These are phyloP conservation scores for Athalia rosae DNA, from an alignment of 2,888 invertebrate species.

Conservation along the genomic window DNA sequence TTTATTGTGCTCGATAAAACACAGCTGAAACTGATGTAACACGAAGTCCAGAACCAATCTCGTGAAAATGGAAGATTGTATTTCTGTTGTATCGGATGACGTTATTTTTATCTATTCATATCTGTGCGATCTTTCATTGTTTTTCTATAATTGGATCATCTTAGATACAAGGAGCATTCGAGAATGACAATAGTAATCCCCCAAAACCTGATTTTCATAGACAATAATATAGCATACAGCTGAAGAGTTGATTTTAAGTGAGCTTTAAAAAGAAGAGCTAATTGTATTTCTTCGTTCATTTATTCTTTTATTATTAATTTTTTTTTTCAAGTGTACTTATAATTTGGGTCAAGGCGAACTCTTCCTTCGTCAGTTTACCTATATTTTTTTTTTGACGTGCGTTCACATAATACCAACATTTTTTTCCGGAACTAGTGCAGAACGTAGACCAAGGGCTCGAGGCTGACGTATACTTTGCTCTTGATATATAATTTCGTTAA, in stretches of 20 bases:
- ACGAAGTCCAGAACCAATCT: background rate
- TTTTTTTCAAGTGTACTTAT: conserved; percentile 11
- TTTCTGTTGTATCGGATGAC: conserved; percentile 4
- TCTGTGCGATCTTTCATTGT: background rate
- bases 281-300: conserved; percentile 21
- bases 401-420: conserved; percentile 22
- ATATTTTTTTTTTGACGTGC: background rate
- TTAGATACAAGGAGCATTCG: background rate
- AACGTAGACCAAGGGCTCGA: background rate
- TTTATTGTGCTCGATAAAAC: no score
- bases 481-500: background rate
- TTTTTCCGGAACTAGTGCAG: conserved; percentile 12
- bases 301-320: background rate
- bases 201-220: background rate
- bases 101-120: background rate
- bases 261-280: conserved; percentile 13
- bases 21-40: no score
- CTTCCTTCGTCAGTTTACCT: conserved; percentile 23
- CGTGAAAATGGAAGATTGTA: background rate
- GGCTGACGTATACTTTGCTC: conserved; percentile 20
- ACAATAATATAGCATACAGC: background rate
- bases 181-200: background rate
- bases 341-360: conserved; percentile 35
- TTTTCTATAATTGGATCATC: background rate
- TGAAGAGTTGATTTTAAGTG: background rate